Evolutionary conservation across 2,888 invertebrate genomes (phyloP).

Genomic region (Esperia sulphurella): DNA sequence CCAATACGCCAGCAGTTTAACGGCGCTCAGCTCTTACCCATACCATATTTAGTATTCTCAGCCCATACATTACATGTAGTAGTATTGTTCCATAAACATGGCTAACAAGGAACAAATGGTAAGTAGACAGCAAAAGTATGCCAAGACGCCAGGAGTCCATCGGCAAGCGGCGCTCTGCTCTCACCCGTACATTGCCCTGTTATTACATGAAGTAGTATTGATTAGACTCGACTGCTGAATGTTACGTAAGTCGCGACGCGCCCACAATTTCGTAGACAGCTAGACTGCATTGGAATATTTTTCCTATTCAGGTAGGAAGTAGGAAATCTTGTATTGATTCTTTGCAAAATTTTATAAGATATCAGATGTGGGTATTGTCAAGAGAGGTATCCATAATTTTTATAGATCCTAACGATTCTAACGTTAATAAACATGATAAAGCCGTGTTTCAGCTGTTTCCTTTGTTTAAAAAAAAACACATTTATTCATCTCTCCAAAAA

Average conservation of each 20-base stretch:
- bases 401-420: too few relatives aligned
- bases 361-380: not conserved
- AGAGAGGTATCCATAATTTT: too few relatives aligned
- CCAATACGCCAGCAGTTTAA: too few relatives aligned
- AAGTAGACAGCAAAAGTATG: conserved; percentile 23
- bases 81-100: conserved; percentile 11
- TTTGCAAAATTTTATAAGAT: not conserved
- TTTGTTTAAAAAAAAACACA: too few relatives aligned
- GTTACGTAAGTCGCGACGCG: conserved; percentile 63
- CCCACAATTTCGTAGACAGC: conserved; percentile 50
- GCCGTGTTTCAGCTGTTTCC: too few relatives aligned
- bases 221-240: conserved; percentile 67
- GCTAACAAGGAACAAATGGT: conserved; percentile 4
- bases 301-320: not conserved
- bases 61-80: not conserved
- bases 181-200: conserved; percentile 60
- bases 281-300: conserved; percentile 36
- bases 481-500: too few relatives aligned
- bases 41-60: too few relatives aligned
- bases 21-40: too few relatives aligned
- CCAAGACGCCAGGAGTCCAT: conserved; percentile 47
- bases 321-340: conserved; percentile 3
- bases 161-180: conserved; percentile 32
- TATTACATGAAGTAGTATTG: conserved; percentile 65
- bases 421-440: too few relatives aligned